Conservation (phyloP, 2,113 vertebrate genomes). For the Siniperca knerii region DNA sequence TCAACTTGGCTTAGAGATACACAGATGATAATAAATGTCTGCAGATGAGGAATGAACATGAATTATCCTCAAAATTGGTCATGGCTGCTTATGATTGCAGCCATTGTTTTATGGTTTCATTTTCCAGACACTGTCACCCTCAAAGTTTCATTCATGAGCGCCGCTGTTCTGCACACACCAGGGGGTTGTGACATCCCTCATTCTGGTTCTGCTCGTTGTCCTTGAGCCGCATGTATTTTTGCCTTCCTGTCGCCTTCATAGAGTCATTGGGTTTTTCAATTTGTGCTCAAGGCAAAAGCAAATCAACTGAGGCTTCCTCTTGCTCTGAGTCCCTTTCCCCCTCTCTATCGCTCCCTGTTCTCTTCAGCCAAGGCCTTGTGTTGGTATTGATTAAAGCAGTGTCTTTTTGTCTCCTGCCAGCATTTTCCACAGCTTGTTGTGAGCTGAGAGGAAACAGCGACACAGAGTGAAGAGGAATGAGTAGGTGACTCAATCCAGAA, state of each 20-base stretch:
- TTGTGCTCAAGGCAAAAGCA: slow-evolving; percentile 67
- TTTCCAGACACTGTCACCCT: slow-evolving; percentile 42
- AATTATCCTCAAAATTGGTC: slow-evolving; percentile 38
- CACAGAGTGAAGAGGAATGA: slow-evolving; percentile 37
- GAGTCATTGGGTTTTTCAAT: slow-evolving; percentile 64
- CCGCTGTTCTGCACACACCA: slow-evolving; percentile 5
- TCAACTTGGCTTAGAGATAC: slow-evolving; percentile 36
- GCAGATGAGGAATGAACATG: slow-evolving; percentile 42
- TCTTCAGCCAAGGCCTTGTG: slow-evolving; percentile 69
- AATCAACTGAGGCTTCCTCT: slow-evolving; percentile 49
- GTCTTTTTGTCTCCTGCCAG: slow-evolving; percentile 77
- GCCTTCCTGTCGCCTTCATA: slow-evolving; percentile 31
- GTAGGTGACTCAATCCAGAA: slow-evolving; percentile 55
- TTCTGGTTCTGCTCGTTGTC: slow-evolving; percentile 38
- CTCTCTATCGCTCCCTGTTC: slow-evolving; percentile 42
- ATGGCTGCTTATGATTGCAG: slow-evolving; percentile 48
- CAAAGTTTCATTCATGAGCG: slow-evolving; percentile 1
- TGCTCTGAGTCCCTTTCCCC: slow-evolving; percentile 12
- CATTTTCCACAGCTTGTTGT: slow-evolving; percentile 67
- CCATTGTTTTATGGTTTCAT: slow-evolving; percentile 55
- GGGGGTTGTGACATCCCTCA: slow-evolving; percentile 29
- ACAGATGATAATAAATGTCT: slow-evolving; percentile 56
- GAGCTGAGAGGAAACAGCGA: slow-evolving; percentile 65
- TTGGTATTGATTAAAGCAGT: slow-evolving; percentile 80
- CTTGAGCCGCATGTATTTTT: slow-evolving; percentile 45